These are phyloP conservation scores for Telmatherina bonti DNA, from an alignment of 2,797 vertebrate genomes.

Conservation along the genomic window DNA sequence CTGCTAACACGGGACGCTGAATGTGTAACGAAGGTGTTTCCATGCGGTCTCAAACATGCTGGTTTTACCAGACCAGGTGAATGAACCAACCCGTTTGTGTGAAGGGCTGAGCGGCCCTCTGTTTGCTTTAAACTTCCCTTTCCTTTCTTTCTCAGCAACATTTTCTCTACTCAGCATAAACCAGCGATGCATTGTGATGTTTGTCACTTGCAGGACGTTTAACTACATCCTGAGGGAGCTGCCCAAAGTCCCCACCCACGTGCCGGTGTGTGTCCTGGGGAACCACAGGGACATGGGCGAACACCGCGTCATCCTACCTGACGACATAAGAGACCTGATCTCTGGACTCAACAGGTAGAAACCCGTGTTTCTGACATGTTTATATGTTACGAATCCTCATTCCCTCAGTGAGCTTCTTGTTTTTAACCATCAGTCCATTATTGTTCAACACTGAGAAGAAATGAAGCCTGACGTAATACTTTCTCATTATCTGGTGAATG, in stretches of 20 bases:
- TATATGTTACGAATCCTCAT: no score
- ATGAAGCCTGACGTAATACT: no score
- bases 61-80: background rate
- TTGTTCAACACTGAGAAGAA: no score
- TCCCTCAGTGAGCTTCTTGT: no score
- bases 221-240: conserved; percentile 95
- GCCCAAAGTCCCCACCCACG: conserved; percentile 95
- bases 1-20: background rate
- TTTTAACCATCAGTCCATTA: no score
- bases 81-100: background rate
- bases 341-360: conserved; percentile 90
- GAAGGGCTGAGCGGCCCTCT: background rate
- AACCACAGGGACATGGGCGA: conserved; percentile 99
- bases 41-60: no score
- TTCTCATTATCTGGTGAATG: no score
- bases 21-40: background rate
- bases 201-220: conserved; percentile 88
- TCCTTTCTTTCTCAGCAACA: no score
- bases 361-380: no score
- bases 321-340: conserved; percentile 92
- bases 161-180: background rate
- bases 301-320: conserved; percentile 93
- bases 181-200: background rate
- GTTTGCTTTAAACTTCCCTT: background rate
- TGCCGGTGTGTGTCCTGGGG: conserved; percentile 95